Conservation (phyloP, 2,797 vertebrate genomes). For the Gallinago nigripennis region DNA sequence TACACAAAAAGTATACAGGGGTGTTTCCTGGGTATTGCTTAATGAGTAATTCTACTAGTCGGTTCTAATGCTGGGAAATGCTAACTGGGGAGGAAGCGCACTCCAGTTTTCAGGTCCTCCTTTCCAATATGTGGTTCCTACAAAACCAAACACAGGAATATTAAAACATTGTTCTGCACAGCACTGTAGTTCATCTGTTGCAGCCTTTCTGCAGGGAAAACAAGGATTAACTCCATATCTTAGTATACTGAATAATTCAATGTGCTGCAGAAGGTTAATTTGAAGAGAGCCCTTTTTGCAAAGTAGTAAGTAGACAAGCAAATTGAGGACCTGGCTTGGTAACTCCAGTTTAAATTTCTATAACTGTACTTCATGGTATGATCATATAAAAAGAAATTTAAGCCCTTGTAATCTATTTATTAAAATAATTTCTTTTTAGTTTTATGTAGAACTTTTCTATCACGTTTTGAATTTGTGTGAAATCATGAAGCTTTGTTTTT, state of each 20-base stretch:
- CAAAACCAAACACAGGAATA: not conserved
- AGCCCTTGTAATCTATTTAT: rapidly evolving
- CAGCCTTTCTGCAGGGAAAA: not conserved
- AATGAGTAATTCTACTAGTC: not conserved
- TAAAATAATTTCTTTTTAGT: not conserved
- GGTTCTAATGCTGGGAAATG: not conserved
- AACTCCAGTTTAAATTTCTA: not conserved
- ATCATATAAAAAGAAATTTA: not conserved
- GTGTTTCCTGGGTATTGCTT: not conserved
- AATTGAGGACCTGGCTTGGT: not conserved
- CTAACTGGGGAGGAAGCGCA: not conserved
- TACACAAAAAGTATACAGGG: not conserved
- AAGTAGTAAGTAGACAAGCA: not conserved
- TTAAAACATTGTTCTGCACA: not conserved
- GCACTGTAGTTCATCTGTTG: not conserved
- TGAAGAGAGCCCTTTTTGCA: not conserved
- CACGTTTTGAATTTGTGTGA: not conserved
- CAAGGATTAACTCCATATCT: not conserved
- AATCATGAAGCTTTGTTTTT: not conserved
- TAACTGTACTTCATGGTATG: not conserved
- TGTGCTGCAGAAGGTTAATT: not conserved
- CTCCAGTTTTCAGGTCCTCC: not conserved
- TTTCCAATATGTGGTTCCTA: not conserved
- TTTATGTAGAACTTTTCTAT: not conserved
- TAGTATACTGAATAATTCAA: not conserved